Conservation (phyloP, 2,113 vertebrate species). For the Hyperopisus bebe region DNA sequence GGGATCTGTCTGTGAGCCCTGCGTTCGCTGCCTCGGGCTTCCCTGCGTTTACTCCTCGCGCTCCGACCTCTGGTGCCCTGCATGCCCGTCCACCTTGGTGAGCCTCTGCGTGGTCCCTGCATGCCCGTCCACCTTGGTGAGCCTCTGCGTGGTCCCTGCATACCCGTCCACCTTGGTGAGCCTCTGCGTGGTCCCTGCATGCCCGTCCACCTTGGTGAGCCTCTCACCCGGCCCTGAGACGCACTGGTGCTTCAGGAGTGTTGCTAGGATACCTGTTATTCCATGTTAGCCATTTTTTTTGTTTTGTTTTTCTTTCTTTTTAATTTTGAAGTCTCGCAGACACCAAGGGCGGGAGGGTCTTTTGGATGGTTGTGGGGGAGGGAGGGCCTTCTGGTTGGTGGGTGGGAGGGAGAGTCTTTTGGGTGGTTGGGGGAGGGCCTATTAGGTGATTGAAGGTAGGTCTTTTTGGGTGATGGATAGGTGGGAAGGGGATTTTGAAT, state of each 20-base stretch:
- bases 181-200: background rate
- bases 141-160: background rate
- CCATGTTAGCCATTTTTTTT: background rate
- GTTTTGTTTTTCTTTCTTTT: background rate
- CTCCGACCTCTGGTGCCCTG: background rate
- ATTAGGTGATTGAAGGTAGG: background rate
- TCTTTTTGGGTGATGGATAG: no score
- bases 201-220: no score
- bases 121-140: no score
- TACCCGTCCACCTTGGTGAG: background rate
- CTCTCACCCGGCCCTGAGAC: background rate
- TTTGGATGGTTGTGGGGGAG: background rate
- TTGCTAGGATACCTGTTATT: conserved; percentile 32
- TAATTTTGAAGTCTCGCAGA: background rate
- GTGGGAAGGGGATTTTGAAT: no score
- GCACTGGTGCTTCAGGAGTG: background rate
- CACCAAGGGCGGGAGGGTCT: conserved; percentile 18
- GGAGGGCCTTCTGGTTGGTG: background rate
- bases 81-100: background rate
- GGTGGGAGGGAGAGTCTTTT: background rate
- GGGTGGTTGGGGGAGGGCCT: background rate
- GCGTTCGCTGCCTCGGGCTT: background rate
- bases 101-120: background rate
- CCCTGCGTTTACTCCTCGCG: background rate
- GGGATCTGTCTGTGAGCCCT: background rate